A percentile compares a stretch with the other conserved stretches of the same genome.
Conservation (phyloP, 2,113 vertebrate genomes). For the Ctenodactylus gundi region DNA sequence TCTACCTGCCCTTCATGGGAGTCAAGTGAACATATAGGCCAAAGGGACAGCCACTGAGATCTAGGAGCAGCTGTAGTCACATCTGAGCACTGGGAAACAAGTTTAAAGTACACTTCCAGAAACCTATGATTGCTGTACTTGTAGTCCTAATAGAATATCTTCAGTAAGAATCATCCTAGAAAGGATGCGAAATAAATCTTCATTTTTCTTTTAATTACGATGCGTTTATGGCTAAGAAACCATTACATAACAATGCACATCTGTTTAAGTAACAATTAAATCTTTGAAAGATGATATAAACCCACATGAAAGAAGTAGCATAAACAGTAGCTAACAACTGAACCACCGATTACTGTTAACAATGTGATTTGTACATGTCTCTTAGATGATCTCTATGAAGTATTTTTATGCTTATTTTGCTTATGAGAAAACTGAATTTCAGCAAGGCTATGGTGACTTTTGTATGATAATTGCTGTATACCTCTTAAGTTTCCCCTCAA, state of each 20-base stretch:
- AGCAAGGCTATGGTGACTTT: background rate
- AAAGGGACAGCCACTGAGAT: fast-evolving
- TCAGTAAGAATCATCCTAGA: slow-evolving; percentile 28
- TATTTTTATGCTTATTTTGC: background rate
- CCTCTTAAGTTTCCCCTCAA: background rate
- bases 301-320: background rate
- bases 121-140: slow-evolving; percentile 42
- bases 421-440: slow-evolving; percentile 19
- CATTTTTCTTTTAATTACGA: slow-evolving; percentile 49
- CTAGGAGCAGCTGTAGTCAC: background rate
- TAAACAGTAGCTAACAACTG: slow-evolving; percentile 44
- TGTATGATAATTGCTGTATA: background rate
- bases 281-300: slow-evolving; percentile 47
- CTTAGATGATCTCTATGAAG: background rate
- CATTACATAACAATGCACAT: slow-evolving; percentile 49
- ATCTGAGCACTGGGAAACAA: background rate
- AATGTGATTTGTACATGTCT: background rate
- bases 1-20: background rate
- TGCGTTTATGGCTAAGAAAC: slow-evolving; percentile 42
- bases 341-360: background rate
- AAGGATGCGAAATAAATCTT: slow-evolving; percentile 52
- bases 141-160: background rate
- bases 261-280: slow-evolving; percentile 66
- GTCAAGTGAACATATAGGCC: background rate
- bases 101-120: slow-evolving; percentile 29